phyloP scores from a whole-genome alignment of 2,797 vertebrate species.

The Petrocephalus sullivani region DNA sequence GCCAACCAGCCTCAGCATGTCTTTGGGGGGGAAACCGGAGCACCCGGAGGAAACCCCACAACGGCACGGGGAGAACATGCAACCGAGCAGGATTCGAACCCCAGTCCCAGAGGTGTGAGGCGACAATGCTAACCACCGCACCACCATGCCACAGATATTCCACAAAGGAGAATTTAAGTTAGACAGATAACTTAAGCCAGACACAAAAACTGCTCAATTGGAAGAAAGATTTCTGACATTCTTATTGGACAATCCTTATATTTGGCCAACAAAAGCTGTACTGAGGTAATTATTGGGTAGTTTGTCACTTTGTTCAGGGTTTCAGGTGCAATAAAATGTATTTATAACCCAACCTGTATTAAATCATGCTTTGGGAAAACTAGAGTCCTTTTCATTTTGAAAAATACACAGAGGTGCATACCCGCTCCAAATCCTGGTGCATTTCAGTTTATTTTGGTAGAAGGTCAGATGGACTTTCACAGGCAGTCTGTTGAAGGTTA shows the following conservation, averaged over 20 bases:
- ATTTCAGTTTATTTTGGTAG: neutral
- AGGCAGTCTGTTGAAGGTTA: constrained; percentile 3
- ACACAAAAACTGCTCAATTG: neutral
- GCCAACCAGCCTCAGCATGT: no score
- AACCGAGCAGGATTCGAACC: no score
- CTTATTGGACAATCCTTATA: neutral
- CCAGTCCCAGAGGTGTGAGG: no score
- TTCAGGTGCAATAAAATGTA: neutral
- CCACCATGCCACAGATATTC: neutral
- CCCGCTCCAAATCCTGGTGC: neutral
- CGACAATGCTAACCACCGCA: no score
- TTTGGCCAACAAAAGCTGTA: neutral
- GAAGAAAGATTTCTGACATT: neutral
- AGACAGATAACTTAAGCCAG: neutral
- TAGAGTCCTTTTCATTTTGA: neutral
- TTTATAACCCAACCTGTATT: neutral
- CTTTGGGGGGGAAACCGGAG: no score
- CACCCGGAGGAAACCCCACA: no score
- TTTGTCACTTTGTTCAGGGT: neutral
- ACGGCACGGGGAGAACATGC: no score
- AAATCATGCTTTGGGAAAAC: neutral
- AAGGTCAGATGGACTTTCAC: neutral
- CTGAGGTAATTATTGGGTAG: neutral
- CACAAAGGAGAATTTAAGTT: neutral
- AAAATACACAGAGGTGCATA: neutral